Evolutionary conservation across 1,140 invertebrate species (phyloP), one percentile per base, ranked within the genome.

Genomic region (Limonius californicus): DNA sequence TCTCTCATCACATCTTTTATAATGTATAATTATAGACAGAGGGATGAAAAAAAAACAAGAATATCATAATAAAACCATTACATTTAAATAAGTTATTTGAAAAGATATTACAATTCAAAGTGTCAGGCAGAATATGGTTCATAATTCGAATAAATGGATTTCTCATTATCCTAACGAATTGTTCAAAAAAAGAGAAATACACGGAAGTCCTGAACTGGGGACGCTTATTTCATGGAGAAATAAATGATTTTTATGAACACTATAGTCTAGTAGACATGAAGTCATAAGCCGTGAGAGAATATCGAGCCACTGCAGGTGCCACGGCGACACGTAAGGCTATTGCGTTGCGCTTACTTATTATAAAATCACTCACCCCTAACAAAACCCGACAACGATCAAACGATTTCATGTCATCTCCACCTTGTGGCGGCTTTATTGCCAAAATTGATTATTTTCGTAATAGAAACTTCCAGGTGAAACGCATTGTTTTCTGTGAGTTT

Each of bases 221-320:
- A n/a, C 35, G 35, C 35, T 39, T 39, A 39, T 39, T 39, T 39
- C 27, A 35, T 35, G 20, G 18, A 32, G 30, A 55, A 63, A 58
- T 54, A 30, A 55, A 57, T 39, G 55, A 53, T 66, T 68, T 66
- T 68, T 64, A 64, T 60, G 43, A 35, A 39, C 50, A 39, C 21
- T 35, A 35, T 50, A 42, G 45, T 50, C 27, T 59, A 39, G 35
- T 58, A 43, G 61, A 64, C 61, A 61, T 66, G 61, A 68, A 70
- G 70, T 70, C 69, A 72, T 70, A 70, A 70, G 67, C 62, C 70
- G 67, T 72, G 70, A 69, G 70, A 72, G 56, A 63, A 63, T 72
- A 72, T 72, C 69, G 70, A 72, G 57, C 70, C 55, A 59, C 12
- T 62, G 60, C 70, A 72, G 69, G 69, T 72, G 70, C 63, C 43